These are phyloP conservation scores for Crenichthys baileyi DNA, from an alignment of 2,797 vertebrate species.

Conservation along the genomic window DNA sequence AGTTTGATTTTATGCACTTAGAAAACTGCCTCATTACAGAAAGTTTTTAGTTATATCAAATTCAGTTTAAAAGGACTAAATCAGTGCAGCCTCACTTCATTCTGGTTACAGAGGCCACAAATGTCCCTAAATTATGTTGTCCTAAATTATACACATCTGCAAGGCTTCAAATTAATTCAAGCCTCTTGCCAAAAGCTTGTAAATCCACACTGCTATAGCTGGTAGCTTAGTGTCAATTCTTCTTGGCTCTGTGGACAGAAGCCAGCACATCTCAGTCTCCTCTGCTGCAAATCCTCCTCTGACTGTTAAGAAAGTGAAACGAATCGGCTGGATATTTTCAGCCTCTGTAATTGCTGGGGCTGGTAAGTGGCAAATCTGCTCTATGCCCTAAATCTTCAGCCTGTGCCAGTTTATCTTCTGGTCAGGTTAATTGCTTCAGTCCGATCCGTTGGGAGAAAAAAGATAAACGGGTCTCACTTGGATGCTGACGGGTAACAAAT, in stretches of 20 bases:
- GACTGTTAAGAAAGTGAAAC: conserved; percentile 60
- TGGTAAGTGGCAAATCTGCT: conserved; percentile 53
- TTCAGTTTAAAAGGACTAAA: conserved; percentile 4
- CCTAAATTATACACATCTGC: conserved; percentile 64
- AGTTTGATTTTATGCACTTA: conserved; percentile 24
- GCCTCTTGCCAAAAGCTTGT: conserved; percentile 54
- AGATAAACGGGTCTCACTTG: conserved; percentile 26
- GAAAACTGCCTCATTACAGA: conserved; percentile 1
- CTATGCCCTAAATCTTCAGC: conserved; percentile 38
- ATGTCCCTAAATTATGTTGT: conserved; percentile 42
- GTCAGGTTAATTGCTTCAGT: conserved; percentile 49
- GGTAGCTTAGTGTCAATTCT: conserved; percentile 61
- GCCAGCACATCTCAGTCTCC: conserved; percentile 58
- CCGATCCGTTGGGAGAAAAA: conserved; percentile 29
- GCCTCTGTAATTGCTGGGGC: conserved; percentile 63
- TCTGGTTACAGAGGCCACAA: conserved; percentile 7
- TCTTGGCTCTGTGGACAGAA: conserved; percentile 45
- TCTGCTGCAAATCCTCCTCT: conserved; percentile 62
- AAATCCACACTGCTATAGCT: conserved; percentile 60
- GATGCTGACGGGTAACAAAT: conserved; percentile 12
- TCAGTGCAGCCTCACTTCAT: neutral
- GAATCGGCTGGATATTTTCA: conserved; percentile 57
- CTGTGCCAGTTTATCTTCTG: conserved; percentile 42
- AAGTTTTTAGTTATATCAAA: conserved; percentile 12
- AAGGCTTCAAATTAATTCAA: conserved; percentile 65